phyloP scores from a whole-genome alignment of 2,113 vertebrate genomes.

The Empidonax alnorum region DNA sequence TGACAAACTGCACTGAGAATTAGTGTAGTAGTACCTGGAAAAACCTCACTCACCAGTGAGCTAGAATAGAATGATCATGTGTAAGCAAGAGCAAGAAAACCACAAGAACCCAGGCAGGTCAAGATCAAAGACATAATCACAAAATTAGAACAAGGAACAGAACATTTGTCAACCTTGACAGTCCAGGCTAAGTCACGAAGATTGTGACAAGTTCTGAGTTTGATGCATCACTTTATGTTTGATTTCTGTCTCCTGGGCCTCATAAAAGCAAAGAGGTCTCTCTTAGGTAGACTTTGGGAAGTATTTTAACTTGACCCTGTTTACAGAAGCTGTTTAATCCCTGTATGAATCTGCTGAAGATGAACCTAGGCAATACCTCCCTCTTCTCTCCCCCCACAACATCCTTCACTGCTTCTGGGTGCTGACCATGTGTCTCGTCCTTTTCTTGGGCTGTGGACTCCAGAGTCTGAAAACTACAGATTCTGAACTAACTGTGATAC shows the following conservation, averaged over 20 bases:
- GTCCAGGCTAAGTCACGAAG: neutral
- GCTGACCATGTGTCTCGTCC: neutral
- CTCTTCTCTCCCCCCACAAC: neutral
- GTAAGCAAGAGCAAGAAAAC: neutral
- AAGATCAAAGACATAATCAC: neutral
- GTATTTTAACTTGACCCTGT: neutral
- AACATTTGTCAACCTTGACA: neutral
- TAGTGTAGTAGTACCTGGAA: neutral
- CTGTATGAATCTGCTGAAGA: neutral
- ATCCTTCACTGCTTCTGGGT: neutral
- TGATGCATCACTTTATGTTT: neutral
- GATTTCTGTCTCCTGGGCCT: neutral
- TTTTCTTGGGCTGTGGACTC: neutral
- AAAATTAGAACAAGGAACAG: neutral
- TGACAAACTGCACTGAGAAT: neutral
- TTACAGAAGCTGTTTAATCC: neutral
- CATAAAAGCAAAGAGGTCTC: neutral
- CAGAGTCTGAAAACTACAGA: neutral
- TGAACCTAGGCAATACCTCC: neutral
- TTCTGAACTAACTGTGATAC: neutral
- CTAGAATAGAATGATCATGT: accelerated
- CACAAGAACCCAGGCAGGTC: neutral
- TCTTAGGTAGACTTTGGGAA: neutral
- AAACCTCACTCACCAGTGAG: neutral
- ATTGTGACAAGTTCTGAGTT: neutral